Evolutionary conservation across 2,113 vertebrate species (phyloP).

Genomic region (Callopanchax toddi): DNA sequence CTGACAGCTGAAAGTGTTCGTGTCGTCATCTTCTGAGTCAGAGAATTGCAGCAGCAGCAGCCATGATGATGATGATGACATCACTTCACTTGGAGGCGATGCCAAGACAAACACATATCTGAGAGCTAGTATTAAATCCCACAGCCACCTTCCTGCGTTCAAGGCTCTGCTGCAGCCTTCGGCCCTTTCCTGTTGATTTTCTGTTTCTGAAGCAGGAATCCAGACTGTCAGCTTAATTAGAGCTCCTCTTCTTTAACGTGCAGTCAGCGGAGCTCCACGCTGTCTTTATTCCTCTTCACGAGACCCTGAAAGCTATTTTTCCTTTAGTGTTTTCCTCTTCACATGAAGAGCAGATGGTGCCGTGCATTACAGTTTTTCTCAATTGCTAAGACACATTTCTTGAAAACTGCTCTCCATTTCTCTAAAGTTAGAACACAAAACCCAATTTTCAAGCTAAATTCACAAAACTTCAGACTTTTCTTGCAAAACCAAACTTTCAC

Average conservation of each 20-base stretch:
- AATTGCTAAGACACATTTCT: too few relatives aligned
- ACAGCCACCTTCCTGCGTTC: conserved; percentile 36
- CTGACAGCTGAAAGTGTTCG: background rate
- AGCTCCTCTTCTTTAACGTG: conserved; percentile 21
- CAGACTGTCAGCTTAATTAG: conserved; percentile 10
- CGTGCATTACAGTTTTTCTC: too few relatives aligned
- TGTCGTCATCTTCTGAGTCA: conserved; percentile 35
- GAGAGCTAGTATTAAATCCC: conserved; percentile 50
- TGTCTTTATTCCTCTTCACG: conserved; percentile 14
- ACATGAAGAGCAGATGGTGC: conserved; percentile 9
- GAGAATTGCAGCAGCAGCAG: conserved; percentile 43
- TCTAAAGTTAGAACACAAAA: too few relatives aligned
- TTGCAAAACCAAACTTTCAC: too few relatives aligned
- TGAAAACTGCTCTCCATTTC: too few relatives aligned
- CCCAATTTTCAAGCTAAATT: too few relatives aligned
- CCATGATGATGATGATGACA: conserved; percentile 47
- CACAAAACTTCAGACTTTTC: too few relatives aligned
- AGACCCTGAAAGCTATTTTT: background rate
- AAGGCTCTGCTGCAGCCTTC: too few relatives aligned
- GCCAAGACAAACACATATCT: conserved; percentile 71
- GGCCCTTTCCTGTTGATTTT: background rate
- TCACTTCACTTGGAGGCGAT: conserved; percentile 51
- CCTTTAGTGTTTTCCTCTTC: background rate
- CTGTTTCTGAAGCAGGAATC: conserved; percentile 20
- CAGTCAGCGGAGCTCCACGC: background rate